A percentile compares a stretch with the other conserved stretches of the same genome.
Conservation (phyloP, 2,888 invertebrate genomes). For the Sinotaia quadrata region DNA sequence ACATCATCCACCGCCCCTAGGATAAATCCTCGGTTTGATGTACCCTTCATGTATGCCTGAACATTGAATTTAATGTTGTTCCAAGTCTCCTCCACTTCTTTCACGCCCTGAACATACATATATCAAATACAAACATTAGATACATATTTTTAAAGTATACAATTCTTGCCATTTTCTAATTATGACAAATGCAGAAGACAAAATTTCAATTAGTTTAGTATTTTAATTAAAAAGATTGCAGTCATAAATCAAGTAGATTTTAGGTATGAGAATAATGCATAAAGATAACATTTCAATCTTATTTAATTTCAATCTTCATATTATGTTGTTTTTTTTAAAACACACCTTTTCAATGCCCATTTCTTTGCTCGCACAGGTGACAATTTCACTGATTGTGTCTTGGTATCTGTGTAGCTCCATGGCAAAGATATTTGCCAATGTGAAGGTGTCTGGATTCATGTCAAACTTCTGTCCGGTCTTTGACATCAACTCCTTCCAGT, state of each 20-base stretch:
- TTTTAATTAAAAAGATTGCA: too few relatives aligned
- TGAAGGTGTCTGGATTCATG: conserved; percentile 90
- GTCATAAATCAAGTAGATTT: too few relatives aligned
- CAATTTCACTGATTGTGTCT: conserved; percentile 88
- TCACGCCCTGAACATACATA: conserved; percentile 78
- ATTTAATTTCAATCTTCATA: neutral
- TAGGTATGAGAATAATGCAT: neutral
- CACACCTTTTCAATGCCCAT: conserved; percentile 85
- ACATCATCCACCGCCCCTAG: conserved; percentile 89
- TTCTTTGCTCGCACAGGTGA: conserved; percentile 91
- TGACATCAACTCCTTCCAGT: conserved; percentile 90
- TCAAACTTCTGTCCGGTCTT: conserved; percentile 88
- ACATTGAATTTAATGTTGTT: conserved; percentile 73
- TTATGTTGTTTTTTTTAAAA: too few relatives aligned
- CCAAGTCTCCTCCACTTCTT: conserved; percentile 82
- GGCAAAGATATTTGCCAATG: conserved; percentile 90
- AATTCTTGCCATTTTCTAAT: too few relatives aligned
- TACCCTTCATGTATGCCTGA: conserved; percentile 75
- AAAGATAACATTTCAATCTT: neutral
- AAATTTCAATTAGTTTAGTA: too few relatives aligned
- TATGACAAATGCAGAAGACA: too few relatives aligned
- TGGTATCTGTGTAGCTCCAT: conserved; percentile 89
- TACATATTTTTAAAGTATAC: too few relatives aligned
- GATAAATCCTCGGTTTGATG: conserved; percentile 85
- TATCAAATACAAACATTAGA: too few relatives aligned